Percentiles rank a stretch among this genome's conserved stretches.
phyloP scores from a whole-genome alignment of 2,888 invertebrate species.

The Tryphoninae sp. region DNA sequence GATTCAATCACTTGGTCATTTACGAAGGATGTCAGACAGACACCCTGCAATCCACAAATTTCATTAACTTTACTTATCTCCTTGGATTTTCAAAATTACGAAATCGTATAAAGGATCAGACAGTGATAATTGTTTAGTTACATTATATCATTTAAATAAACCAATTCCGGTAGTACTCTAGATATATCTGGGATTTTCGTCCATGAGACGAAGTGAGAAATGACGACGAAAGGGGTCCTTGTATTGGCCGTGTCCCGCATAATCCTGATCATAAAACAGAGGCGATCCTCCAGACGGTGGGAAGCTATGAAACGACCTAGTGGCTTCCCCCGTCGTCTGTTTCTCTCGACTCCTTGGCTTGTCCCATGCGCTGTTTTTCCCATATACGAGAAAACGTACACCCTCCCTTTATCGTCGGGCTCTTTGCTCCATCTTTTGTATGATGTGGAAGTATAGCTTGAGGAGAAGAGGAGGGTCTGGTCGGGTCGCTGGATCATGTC shows the following conservation, averaged over 20 bases:
- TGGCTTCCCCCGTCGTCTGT: background rate
- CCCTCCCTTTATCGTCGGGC: slow-evolving; percentile 7
- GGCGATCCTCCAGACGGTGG: slow-evolving; percentile 24
- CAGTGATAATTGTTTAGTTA: background rate
- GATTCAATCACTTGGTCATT: background rate
- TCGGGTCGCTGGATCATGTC: slow-evolving; percentile 46
- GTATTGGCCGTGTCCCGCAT: slow-evolving; percentile 13
- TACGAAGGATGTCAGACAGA: no score
- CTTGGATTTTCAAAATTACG: no score
- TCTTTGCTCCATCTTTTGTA: slow-evolving; percentile 39
- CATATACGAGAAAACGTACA: slow-evolving; percentile 32
- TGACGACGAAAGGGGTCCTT: background rate
- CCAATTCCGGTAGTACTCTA: no score
- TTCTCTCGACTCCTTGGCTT: slow-evolving; percentile 8
- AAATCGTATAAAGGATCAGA: no score
- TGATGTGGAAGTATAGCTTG: slow-evolving; percentile 24
- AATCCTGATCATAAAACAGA: slow-evolving; percentile 36
- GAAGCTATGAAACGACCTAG: slow-evolving; percentile 22
- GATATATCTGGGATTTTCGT: background rate
- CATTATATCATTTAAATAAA: background rate
- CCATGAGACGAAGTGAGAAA: slow-evolving; percentile 15
- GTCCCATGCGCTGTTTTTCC: slow-evolving; percentile 17
- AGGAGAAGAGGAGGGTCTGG: slow-evolving; percentile 27
- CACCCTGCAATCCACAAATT: no score
- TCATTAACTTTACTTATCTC: no score